Evolutionary conservation across 1,140 invertebrate species (phyloP).

Genomic region (Pseudobourletiella spinata): DNA sequence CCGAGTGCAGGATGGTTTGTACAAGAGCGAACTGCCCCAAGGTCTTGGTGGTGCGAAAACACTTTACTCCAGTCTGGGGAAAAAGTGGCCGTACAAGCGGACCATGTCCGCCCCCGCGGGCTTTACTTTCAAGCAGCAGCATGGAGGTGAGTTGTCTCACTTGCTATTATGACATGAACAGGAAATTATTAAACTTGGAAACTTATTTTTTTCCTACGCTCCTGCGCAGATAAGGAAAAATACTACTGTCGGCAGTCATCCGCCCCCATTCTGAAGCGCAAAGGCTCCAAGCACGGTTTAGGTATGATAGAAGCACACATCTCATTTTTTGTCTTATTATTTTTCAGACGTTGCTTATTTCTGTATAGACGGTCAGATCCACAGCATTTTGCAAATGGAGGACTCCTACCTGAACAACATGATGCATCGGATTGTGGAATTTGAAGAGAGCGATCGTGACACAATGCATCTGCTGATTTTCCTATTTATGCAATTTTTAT

Average conservation of each 20-base stretch:
- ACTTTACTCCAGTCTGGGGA: slow-evolving; percentile 77
- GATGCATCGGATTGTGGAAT: slow-evolving; percentile 72
- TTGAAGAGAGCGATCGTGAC: slow-evolving; percentile 89
- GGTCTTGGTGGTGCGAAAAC: slow-evolving; percentile 55
- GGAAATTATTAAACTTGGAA: too few species aligned
- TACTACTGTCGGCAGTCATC: slow-evolving; percentile 80
- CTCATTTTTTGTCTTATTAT: too few species aligned
- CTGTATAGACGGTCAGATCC: slow-evolving; percentile 63
- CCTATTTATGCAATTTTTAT: slow-evolving; percentile 89
- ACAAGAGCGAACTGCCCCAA: slow-evolving; percentile 52
- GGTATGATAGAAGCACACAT: too few species aligned
- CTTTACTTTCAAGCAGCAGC: slow-evolving; percentile 57
- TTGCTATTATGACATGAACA: too few species aligned
- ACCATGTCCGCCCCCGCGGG: slow-evolving; percentile 82
- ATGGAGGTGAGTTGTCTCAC: background rate
- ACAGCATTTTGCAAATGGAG: slow-evolving; percentile 56
- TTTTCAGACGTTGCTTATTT: too few species aligned
- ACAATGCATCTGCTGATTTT: slow-evolving; percentile 93
- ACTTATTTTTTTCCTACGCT: too few species aligned
- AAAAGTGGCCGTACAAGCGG: slow-evolving; percentile 90
- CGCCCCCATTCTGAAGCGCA: slow-evolving; percentile 78
- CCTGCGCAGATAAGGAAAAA: slow-evolving; percentile 70
- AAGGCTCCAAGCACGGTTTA: slow-evolving; percentile 80
- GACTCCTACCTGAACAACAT: slow-evolving; percentile 56
- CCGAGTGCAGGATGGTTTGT: slow-evolving; percentile 75